Percentiles rank a stretch among this genome's conserved stretches.
phyloP scores from a whole-genome alignment of 1,140 invertebrate species.

The Adoxophyes honmai region DNA sequence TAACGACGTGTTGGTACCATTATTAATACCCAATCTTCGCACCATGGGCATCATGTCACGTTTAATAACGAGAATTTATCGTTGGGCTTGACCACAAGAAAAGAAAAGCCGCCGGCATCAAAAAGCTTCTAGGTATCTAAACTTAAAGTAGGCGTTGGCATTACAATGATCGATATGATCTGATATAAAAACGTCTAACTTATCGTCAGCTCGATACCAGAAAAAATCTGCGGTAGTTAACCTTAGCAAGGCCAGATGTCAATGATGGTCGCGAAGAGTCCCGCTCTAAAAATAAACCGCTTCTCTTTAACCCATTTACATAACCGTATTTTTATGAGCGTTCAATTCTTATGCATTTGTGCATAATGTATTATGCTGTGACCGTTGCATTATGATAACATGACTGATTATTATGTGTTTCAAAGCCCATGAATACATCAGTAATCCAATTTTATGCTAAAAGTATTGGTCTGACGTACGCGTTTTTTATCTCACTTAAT shows the following conservation, averaged over 20 bases:
- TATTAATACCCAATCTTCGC: constrained; percentile 7
- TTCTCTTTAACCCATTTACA: too few species aligned
- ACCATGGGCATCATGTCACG: not conserved
- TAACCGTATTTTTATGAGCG: too few species aligned
- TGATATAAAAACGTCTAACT: constrained; percentile 9
- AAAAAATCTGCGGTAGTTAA: constrained; percentile 15
- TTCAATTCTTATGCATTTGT: too few species aligned
- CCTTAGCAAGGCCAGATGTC: constrained; percentile 8
- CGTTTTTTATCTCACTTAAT: too few species aligned
- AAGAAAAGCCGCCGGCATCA: constrained; percentile 3
- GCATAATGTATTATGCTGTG: too few species aligned
- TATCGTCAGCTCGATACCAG: constrained; percentile 1
- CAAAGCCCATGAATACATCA: too few species aligned
- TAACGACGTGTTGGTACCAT: not conserved
- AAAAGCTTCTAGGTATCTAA: not conserved
- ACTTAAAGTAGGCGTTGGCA: constrained; percentile 3
- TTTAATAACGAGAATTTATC: not conserved
- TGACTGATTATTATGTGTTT: too few species aligned
- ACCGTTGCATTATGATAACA: too few species aligned
- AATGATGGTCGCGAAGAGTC: not conserved
- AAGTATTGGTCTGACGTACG: too few species aligned
- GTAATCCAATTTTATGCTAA: too few species aligned
- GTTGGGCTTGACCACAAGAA: constrained; percentile 1
- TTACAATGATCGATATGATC: constrained; percentile 13
- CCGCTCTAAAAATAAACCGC: too few species aligned